phyloP scores from a whole-genome alignment of 2,888 invertebrate species.

The Pheosia gnoma region DNA sequence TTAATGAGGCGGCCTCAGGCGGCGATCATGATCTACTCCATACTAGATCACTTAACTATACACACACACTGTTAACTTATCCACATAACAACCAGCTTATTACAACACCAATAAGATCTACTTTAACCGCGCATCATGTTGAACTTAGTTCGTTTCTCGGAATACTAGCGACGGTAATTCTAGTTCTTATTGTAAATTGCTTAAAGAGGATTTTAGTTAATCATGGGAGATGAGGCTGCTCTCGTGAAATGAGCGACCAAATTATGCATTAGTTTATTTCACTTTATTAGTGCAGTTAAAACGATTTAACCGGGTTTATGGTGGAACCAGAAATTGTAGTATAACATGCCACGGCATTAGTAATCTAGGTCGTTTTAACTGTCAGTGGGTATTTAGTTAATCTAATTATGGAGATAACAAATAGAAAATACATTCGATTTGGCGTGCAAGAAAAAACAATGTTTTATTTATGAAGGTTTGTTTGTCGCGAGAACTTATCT shows the following conservation, averaged over 20 bases:
- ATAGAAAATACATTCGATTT: too few relatives aligned
- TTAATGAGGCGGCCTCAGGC: conserved; percentile 67
- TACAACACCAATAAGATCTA: conserved; percentile 12
- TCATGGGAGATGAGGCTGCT: conserved; percentile 26
- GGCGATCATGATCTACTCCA: conserved; percentile 49
- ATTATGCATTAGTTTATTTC: conserved; percentile 1
- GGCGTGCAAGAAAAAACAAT: too few relatives aligned
- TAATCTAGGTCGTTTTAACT: too few relatives aligned
- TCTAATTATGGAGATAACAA: too few relatives aligned
- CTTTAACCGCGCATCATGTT: conserved; percentile 13
- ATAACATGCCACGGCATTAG: background rate
- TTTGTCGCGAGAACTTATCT: too few relatives aligned
- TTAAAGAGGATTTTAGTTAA: conserved; percentile 38
- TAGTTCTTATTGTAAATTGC: conserved; percentile 38
- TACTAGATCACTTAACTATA: conserved; percentile 50
- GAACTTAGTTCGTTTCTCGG: conserved; percentile 16
- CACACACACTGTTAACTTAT: conserved; percentile 32
- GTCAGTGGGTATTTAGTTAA: too few relatives aligned
- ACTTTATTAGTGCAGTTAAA: background rate
- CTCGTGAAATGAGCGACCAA: conserved; percentile 20
- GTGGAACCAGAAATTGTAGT: background rate
- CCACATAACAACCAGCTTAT: conserved; percentile 24
- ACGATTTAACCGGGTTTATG: background rate
- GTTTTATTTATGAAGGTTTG: too few relatives aligned
- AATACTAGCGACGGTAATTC: conserved; percentile 36